Conservation (phyloP, 2,797 vertebrate genomes). For the Ispidina lecontei region DNA sequence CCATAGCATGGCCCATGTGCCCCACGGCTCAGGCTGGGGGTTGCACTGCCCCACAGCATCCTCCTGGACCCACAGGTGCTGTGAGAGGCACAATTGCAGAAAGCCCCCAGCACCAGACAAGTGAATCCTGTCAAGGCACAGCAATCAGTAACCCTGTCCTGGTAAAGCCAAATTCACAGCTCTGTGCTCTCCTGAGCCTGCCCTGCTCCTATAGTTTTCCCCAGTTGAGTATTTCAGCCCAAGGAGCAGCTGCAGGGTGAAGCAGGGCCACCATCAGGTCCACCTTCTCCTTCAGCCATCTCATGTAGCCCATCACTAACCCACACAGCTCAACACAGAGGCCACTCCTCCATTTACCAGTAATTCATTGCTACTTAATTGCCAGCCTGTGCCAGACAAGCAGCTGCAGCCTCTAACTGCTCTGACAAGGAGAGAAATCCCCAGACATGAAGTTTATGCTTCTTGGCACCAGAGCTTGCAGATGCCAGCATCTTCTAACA, state of each 20-base stretch:
- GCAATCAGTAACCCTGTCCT: fast-evolving
- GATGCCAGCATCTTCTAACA: neutral
- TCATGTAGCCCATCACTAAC: neutral
- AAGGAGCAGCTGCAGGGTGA: neutral
- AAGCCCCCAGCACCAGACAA: neutral
- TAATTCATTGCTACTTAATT: neutral
- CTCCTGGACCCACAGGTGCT: neutral
- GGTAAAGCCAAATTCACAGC: neutral
- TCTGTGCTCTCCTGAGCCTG: neutral
- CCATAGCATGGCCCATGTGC: neutral
- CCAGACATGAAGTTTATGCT: fast-evolving
- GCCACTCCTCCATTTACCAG: neutral
- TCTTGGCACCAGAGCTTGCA: neutral
- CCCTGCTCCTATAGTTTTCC: fast-evolving
- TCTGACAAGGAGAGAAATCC: neutral
- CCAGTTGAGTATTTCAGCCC: fast-evolving
- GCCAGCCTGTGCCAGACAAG: neutral
- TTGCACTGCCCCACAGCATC: neutral
- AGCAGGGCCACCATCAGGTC: fast-evolving
- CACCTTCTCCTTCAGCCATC: neutral
- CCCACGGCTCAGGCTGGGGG: neutral
- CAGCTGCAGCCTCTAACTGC: neutral
- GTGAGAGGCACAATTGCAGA: neutral
- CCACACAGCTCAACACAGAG: neutral
- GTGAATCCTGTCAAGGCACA: neutral